Conservation (phyloP, 1,140 invertebrate species). For the Zaprionus inermis region DNA sequence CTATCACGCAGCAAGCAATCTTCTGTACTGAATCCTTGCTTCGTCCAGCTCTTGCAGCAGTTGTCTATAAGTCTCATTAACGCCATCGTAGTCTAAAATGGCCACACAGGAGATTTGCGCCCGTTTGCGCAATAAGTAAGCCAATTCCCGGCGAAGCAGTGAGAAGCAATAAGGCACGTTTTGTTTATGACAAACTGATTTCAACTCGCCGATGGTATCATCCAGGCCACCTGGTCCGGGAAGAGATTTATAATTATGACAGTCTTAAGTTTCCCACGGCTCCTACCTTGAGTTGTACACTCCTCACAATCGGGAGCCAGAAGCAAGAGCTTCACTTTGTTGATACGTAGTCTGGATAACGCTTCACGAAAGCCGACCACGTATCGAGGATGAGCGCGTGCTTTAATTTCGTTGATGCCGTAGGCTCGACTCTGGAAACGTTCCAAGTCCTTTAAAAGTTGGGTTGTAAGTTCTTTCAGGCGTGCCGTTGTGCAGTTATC, state of each 20-base stretch:
- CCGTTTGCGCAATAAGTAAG: conserved; percentile 70
- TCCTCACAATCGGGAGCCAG: conserved; percentile 86
- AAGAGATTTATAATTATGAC: not conserved
- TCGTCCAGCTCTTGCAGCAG: conserved; percentile 56
- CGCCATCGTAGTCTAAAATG: conserved; percentile 76
- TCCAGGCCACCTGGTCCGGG: conserved; percentile 61
- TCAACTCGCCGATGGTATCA: conserved; percentile 59
- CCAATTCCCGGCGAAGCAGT: conserved; percentile 61
- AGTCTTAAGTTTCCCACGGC: not conserved
- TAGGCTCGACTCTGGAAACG: conserved; percentile 87
- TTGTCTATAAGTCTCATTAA: conserved; percentile 53
- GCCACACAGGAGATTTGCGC: conserved; percentile 75
- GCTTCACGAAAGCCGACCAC: conserved; percentile 87
- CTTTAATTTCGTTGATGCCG: conserved; percentile 87
- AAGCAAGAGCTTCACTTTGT: conserved; percentile 86
- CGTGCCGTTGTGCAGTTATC: conserved; percentile 69
- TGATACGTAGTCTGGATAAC: conserved; percentile 85
- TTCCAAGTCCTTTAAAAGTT: conserved; percentile 85
- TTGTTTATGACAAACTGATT: conserved; percentile 61
- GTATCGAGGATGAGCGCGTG: conserved; percentile 85
- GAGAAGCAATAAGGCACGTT: conserved; percentile 71
- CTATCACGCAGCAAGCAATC: conserved; percentile 49
- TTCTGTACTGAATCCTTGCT: conserved; percentile 52
- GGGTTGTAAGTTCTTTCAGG: conserved; percentile 51
- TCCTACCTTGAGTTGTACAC: conserved; percentile 48